phyloP scores from a whole-genome alignment of 2,888 invertebrate genomes.

The Calameuta idolon region DNA sequence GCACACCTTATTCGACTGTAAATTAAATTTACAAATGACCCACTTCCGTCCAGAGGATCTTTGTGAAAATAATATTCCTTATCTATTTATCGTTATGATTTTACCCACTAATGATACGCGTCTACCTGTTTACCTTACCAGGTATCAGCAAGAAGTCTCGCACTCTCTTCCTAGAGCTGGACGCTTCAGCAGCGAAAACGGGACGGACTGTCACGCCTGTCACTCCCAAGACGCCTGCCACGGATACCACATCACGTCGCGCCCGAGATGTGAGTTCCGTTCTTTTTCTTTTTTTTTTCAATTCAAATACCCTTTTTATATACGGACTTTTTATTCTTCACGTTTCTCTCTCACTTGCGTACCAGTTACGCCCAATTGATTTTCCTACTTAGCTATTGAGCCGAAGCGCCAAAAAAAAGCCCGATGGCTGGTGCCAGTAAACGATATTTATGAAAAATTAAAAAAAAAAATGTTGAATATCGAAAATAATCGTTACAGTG shows the following conservation, averaged over 20 bases:
- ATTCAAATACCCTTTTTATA: conserved; percentile 11
- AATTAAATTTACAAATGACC: not conserved
- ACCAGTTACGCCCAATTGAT: not conserved
- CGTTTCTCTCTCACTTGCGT: not conserved
- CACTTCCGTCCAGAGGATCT: not conserved
- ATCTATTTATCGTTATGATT: conserved; percentile 2
- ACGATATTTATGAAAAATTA: not conserved
- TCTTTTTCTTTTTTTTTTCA: not conserved
- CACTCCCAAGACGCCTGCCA: conserved; percentile 70
- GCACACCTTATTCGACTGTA: not conserved
- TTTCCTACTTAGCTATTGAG: not conserved
- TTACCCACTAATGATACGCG: not conserved
- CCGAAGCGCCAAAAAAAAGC: not conserved
- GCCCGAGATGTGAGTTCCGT: conserved; percentile 69
- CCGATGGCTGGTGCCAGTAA: not conserved
- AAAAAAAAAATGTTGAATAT: no score
- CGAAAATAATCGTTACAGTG: not conserved
- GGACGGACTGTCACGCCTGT: conserved; percentile 74
- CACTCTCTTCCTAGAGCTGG: conserved; percentile 86
- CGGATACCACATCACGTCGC: conserved; percentile 71
- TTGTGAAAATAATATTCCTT: not conserved
- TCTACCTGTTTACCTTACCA: conserved; percentile 52
- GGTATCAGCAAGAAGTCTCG: conserved; percentile 90
- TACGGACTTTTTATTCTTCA: not conserved
- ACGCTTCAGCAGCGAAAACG: conserved; percentile 78